phyloP scores from a whole-genome alignment of 2,113 vertebrate species.

The Mormoops blainvillei region DNA sequence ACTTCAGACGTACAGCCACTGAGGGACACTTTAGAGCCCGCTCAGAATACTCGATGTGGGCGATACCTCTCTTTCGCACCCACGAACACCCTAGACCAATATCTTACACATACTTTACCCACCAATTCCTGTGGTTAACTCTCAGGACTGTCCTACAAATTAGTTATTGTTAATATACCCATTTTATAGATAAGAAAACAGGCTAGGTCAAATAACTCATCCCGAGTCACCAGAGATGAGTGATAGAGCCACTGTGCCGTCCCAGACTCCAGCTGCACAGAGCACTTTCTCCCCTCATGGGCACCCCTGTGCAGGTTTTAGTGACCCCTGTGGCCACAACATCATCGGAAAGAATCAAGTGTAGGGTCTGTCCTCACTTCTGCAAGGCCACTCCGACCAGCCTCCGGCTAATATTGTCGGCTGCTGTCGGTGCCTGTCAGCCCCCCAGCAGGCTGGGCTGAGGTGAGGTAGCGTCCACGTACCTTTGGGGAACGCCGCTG shows the following conservation, averaged over 20 bases:
- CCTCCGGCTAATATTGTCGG: not conserved
- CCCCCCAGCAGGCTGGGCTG: accelerated
- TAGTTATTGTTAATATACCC: not conserved
- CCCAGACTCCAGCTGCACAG: not conserved
- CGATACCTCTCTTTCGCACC: not conserved
- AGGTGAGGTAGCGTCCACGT: accelerated
- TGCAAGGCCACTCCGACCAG: not conserved
- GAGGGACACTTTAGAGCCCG: not conserved
- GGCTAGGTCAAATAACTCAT: not conserved
- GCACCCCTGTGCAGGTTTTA: accelerated
- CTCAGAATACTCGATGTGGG: not conserved
- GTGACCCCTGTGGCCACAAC: not conserved
- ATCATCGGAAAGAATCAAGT: not conserved
- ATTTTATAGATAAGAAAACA: not conserved
- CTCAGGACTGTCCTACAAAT: not conserved
- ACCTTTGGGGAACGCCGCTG: not conserved
- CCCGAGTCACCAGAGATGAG: not conserved
- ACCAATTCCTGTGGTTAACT: not conserved
- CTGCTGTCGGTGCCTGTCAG: not conserved
- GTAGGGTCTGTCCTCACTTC: not conserved
- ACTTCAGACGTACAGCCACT: accelerated
- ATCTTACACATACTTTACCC: accelerated
- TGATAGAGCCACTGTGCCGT: too few relatives aligned
- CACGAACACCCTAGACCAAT: not conserved
- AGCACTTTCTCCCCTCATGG: not conserved